Conservation (phyloP, 2,888 invertebrate species). For the Perithous albicinctus region DNA sequence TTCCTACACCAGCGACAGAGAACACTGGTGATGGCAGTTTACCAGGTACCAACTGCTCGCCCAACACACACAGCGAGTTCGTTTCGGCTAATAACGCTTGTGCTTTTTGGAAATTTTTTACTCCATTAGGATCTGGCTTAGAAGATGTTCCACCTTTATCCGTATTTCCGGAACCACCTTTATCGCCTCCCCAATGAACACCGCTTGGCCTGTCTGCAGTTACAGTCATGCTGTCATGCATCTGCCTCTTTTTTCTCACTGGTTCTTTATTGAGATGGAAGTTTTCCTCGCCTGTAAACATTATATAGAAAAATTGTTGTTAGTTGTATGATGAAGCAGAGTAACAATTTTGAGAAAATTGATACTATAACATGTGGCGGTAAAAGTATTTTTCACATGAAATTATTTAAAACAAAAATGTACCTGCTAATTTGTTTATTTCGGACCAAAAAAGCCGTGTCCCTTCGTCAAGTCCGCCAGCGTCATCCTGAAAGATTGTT, state of each 20-base stretch:
- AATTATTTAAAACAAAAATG: too few relatives aligned
- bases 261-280: too few relatives aligned
- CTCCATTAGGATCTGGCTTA: background rate
- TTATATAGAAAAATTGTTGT: background rate
- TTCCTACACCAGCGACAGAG: background rate
- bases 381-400: too few relatives aligned
- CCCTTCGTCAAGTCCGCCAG: background rate
- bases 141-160: background rate
- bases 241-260: background rate
- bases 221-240: background rate
- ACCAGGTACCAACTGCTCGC: background rate
- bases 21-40: background rate
- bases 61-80: slow-evolving; percentile 5
- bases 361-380: too few relatives aligned
- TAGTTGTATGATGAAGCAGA: background rate
- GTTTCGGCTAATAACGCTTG: background rate
- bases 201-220: background rate
- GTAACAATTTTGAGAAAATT: too few relatives aligned
- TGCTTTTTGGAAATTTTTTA: background rate
- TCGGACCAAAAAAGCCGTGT: background rate
- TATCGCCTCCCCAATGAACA: slow-evolving; percentile 13
- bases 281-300: background rate
- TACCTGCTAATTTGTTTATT: background rate
- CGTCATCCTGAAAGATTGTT: background rate
- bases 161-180: background rate